phyloP scores from a whole-genome alignment of 23 tunicate genomes.

The Pegea sp. region DNA sequence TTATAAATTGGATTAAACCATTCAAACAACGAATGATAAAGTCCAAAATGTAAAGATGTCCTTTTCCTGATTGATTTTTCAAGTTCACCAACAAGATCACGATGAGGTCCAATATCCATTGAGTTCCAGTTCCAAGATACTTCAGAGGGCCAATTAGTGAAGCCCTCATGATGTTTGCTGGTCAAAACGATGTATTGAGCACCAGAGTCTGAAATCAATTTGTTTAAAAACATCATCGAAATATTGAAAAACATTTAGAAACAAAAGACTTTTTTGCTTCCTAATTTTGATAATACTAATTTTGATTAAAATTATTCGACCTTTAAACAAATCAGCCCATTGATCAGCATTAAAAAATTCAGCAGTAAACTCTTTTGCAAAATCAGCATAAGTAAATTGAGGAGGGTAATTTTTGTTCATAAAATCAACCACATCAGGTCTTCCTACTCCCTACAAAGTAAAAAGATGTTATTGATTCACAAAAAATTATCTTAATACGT shows the following conservation, averaged over 20 bases:
- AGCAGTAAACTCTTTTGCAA: constrained; percentile 62
- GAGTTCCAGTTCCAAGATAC: no score
- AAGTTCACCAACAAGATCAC: constrained; percentile 76
- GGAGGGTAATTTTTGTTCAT: constrained; percentile 75
- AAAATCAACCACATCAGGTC: constrained; percentile 18
- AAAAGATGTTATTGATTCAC: no score
- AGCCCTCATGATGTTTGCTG: no score
- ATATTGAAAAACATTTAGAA: no score
- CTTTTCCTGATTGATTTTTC: constrained; percentile 39
- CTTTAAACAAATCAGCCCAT: constrained; percentile 72
- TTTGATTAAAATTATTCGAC: no score
- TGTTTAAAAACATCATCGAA: no score
- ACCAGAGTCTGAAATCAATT: constrained; percentile 69
- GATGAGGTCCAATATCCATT: no score
- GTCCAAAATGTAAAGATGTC: constrained; percentile 21
- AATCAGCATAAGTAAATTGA: constrained; percentile 56
- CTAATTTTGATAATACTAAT: no score
- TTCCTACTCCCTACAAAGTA: constrained; percentile 15
- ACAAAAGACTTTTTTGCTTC: no score
- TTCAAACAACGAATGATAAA: constrained; percentile 56
- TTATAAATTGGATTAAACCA: constrained; percentile 58
- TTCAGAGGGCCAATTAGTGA: no score
- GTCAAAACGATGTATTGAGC: constrained; percentile 70
- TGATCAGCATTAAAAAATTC: constrained; percentile 47
- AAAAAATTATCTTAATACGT: no score